A percentile compares a stretch with the other conserved stretches of the same genome.
Evolutionary conservation across 2,888 invertebrate genomes (phyloP).

Genomic region (Allophyes oxyacanthae): DNA sequence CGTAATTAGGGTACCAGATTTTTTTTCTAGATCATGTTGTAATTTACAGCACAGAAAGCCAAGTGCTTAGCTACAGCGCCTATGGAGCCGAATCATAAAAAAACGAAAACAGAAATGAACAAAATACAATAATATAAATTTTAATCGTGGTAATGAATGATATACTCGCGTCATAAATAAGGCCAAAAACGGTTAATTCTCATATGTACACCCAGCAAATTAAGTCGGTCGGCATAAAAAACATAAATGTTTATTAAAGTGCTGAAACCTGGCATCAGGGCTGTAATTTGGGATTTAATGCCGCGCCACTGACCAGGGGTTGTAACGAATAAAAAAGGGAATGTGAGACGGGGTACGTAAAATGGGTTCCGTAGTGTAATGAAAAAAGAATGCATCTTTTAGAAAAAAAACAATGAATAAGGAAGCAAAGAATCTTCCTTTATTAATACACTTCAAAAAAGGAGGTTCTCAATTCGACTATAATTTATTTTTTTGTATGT

Average conservation of each 20-base stretch:
- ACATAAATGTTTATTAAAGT: constrained; percentile 63
- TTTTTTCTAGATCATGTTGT: too few species aligned
- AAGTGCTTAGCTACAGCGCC: too few species aligned
- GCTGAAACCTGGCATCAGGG: constrained; percentile 59
- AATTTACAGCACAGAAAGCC: too few species aligned
- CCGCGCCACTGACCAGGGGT: constrained; percentile 45
- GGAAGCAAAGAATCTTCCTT: too few species aligned
- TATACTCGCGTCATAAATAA: constrained; percentile 34
- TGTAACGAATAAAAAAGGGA: constrained; percentile 35
- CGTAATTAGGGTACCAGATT: too few species aligned
- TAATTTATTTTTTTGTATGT: too few species aligned
- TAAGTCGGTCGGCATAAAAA: constrained; percentile 57
- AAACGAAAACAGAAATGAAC: too few species aligned
- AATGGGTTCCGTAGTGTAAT: constrained; percentile 42
- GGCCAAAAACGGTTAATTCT: constrained; percentile 32
- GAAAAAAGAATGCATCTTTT: constrained; percentile 10
- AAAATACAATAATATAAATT: constrained; percentile 7
- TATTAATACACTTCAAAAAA: too few species aligned
- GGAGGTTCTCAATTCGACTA: too few species aligned
- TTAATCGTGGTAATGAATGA: neutral
- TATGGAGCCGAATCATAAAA: too few species aligned
- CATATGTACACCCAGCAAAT: constrained; percentile 55
- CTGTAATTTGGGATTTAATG: constrained; percentile 61
- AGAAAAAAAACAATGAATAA: neutral
- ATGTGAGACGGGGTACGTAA: constrained; percentile 14